Evolutionary conservation across 2,113 vertebrate genomes (phyloP), one percentile per base, ranked within the genome.

Genomic region (Misgurnus anguillicaudatus): DNA sequence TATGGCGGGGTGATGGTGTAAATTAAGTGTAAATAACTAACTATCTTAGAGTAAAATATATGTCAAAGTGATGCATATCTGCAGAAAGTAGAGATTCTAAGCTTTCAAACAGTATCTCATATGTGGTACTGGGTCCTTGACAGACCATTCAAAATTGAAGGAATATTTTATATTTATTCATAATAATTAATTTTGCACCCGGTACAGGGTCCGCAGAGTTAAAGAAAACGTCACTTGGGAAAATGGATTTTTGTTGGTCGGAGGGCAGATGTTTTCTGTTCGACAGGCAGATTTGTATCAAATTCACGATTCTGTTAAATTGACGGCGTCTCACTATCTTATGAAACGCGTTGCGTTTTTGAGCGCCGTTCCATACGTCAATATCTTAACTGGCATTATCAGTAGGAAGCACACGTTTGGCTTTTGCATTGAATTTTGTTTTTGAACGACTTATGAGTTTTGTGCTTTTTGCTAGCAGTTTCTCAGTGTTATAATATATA

Each of bases 371-470:
- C 39, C 31, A 72, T 82, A 62, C 57, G 17, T 77, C 80, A 77
- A 58, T 69, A 55, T 61, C 41, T 36, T 66, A 57, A 60, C 48
- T 72, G 57, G 39, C 47, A 57, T 65, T 70, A 82, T 78, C 77
- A 78, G 47, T 55, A 14, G 11, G 16, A 19, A 60, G 57, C 66
- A 78, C 53, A 42, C 39, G 21, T 39, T 60, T 9, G 14, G 42
- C 60, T 71, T 51, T 57, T 70, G 58, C 36, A 17, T 70, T 69
- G 21, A 19, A 61, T 36, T 36, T 17, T 48, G 65, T 78, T 45
- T 45, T 58, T 38, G 31, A 39, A 39, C 5, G 17, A 9, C 17
- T 57, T 2, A 19, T 8, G 8, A 57, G 53, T 57, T 57, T 57
- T n/a, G 7, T 57, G 53, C 51, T 55, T 55, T 17, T 55, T 6